Evolutionary conservation across 1,140 invertebrate genomes (phyloP).

Genomic region (Platorchestia sp.): DNA sequence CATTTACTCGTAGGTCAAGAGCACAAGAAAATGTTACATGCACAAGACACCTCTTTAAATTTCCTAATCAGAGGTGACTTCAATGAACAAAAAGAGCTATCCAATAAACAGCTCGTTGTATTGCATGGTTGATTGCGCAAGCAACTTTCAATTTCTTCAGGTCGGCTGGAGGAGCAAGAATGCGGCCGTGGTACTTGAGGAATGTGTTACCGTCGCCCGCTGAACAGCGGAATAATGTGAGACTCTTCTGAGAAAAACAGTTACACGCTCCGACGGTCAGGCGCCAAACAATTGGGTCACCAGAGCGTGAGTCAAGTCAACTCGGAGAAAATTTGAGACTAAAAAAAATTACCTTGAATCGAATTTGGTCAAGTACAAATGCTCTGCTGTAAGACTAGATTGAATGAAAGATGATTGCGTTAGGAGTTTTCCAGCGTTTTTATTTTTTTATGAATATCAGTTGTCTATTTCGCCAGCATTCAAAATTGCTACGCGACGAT

Average conservation of each 20-base stretch:
- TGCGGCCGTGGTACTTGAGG: not conserved
- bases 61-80: not conserved
- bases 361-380: not conserved
- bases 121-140: conserved; percentile 42
- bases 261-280: not conserved
- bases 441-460: not conserved
- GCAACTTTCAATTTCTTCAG: conserved; percentile 53
- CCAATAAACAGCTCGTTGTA: not conserved
- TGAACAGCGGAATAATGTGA: conserved; percentile 16
- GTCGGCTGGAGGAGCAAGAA: conserved; percentile 1
- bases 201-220: not conserved
- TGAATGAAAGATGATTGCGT: not conserved
- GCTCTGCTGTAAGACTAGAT: not conserved
- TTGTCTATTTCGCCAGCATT: not conserved
- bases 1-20: not conserved
- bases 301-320: not conserved
- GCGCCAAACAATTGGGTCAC: conserved; percentile 46
- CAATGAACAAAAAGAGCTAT: not conserved
- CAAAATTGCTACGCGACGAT: not conserved
- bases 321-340: not conserved
- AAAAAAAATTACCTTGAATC: not conserved
- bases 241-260: conserved; percentile 16
- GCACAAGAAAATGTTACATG: not conserved
- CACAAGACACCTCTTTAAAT: not conserved
- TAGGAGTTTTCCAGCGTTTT: not conserved